Base-by-base conservation (phyloP, 2,888 invertebrate species). In the Pollenia amentaria region DNA sequence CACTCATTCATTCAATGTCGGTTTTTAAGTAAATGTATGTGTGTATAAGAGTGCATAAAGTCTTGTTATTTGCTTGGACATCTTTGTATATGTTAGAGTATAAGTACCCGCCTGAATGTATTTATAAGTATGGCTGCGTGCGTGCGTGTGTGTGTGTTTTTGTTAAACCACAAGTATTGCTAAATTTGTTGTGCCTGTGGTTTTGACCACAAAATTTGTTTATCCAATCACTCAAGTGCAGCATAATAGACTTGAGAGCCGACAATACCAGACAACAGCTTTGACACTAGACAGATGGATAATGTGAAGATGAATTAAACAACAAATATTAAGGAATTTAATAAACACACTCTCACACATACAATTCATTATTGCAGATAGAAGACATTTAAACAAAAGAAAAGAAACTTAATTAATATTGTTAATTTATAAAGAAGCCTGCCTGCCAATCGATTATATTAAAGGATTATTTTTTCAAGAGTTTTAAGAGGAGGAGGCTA, bases 221-320 rank as follows among this genome's bases (percentile, higher is more conserved):
- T 83, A 86, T 80, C 86, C 86, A 86, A 86, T 86, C 86, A 86
- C 86, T 86, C 83, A 86, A 83, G 86, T 86, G 86, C 83, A 86
- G 83, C 76, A 83, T 86, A 86, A 86, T 86, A 76, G 86, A 86
- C 86, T 82, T 86, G 70, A 86, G 75, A 86, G 75, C 79, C 79
- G 83, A 86, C 83, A 86, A 80, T 75, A 64, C 57, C 83, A 86
- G 83, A 86, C 86, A 79, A 38, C 73, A 82, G 51, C 65, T 75
- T 86, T 86, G 86, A 86, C 86, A 83, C 75, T 70, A 76, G 79
- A 79, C 83, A 86, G 64, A 69, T 86, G 79, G 75, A 75, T 65
- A 72, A 69, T 72, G 79, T 65, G 44, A 70, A 79, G 69, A 84
- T 70, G 16, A 38, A 48, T 12, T 4, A n/a, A 18, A 42, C 8